Conservation (phyloP, 2,113 vertebrate species). For the Forbesichthys papilliferus region DNA sequence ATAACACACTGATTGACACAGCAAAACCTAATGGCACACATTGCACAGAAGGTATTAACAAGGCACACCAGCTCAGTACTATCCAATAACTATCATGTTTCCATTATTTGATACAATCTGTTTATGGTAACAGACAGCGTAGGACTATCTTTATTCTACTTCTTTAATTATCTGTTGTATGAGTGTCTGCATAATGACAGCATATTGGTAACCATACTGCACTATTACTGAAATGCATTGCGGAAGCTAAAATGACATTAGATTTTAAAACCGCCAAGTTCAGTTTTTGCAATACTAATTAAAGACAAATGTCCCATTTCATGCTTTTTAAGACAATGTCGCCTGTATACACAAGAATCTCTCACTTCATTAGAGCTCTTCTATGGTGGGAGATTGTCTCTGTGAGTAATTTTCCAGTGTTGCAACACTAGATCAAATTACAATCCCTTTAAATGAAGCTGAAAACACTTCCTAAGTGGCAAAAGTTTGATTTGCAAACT, state of each 20-base stretch:
- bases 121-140: neutral
- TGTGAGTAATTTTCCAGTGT: conserved; percentile 19
- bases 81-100: neutral
- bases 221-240: neutral
- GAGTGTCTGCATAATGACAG: neutral
- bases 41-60: neutral
- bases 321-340: neutral
- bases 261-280: neutral
- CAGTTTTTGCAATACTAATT: neutral
- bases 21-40: neutral
- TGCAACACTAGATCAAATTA: neutral
- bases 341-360: neutral
- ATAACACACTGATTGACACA: neutral
- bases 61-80: neutral
- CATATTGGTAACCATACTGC: too few species aligned
- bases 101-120: neutral
- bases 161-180: conserved; percentile 1
- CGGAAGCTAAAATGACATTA: neutral
- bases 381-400: neutral
- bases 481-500: conserved; percentile 24
- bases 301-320: neutral
- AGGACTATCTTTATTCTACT: neutral
- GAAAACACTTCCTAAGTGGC: conserved; percentile 9
- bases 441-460: conserved; percentile 41
- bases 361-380: conserved; percentile 3